A percentile compares a stretch with the other conserved stretches of the same genome.
These are phyloP conservation scores for Hoplostethus atlanticus DNA, from an alignment of 2,797 vertebrate species.

Conservation along the genomic window DNA sequence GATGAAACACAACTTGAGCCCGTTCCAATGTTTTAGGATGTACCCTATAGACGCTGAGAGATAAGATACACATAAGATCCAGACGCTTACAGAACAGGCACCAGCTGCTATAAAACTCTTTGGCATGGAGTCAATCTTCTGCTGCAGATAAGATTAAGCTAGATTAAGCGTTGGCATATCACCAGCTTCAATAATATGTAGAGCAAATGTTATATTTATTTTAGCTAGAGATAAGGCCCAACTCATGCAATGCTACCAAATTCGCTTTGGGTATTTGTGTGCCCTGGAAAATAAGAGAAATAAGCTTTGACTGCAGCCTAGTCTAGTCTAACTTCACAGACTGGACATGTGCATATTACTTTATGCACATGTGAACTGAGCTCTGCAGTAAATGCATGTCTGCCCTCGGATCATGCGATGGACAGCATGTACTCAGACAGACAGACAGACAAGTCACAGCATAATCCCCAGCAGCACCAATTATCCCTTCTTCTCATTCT, in stretches of 20 bases:
- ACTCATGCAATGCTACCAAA: conserved; percentile 50
- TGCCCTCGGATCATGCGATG: conserved; percentile 36
- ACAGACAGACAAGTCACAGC: conserved; percentile 60
- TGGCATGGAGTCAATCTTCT: conserved; percentile 41
- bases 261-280: not conserved
- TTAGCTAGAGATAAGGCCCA: conserved; percentile 49
- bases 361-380: conserved; percentile 2
- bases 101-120: conserved; percentile 28
- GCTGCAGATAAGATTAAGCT: conserved; percentile 69
- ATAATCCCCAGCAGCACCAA: conserved; percentile 38
- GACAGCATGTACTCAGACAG: conserved; percentile 33
- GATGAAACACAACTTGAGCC: conserved; percentile 16
- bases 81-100: conserved; percentile 19
- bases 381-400: conserved; percentile 23
- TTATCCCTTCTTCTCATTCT: conserved; percentile 51
- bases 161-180: conserved; percentile 64
- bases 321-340: conserved; percentile 35
- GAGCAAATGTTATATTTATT: conserved; percentile 59
- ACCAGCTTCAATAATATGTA: conserved; percentile 57
- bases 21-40: conserved; percentile 12
- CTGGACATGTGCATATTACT: conserved; percentile 52
- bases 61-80: conserved; percentile 51
- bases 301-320: not conserved
- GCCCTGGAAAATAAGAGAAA: conserved; percentile 36
- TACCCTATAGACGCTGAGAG: conserved; percentile 18